A percentile compares a stretch with the other conserved stretches of the same genome.
These are phyloP conservation scores for Kradibia gibbosae DNA, from an alignment of 1,140 invertebrate species.

Conservation along the genomic window DNA sequence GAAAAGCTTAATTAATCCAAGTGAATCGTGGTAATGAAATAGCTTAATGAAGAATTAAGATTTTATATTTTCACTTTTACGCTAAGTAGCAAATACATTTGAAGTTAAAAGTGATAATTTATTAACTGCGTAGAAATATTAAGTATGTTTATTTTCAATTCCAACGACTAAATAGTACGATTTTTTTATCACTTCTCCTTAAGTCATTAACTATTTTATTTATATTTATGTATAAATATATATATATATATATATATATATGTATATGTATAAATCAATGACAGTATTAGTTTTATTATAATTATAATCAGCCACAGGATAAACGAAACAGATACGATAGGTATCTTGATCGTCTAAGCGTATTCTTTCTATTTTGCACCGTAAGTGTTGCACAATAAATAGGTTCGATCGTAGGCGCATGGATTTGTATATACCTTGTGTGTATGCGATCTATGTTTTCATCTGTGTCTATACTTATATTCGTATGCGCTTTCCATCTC, in stretches of 20 bases:
- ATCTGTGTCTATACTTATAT: neutral
- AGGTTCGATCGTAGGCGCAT: neutral
- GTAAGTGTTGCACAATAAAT: constrained; percentile 7
- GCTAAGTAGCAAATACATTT: neutral
- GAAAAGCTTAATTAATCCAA: neutral
- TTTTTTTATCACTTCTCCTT: neutral
- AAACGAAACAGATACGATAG: neutral
- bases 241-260: too few species aligned
- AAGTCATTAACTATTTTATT: too few species aligned
- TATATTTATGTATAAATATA: too few species aligned
- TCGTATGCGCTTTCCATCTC: neutral
- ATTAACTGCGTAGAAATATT: neutral
- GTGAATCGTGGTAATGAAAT: neutral
- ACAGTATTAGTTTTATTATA: too few species aligned
- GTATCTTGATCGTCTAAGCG: neutral
- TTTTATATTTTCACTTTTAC: constrained; percentile 1
- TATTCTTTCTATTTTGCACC: neutral
- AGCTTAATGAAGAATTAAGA: neutral
- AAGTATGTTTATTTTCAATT: neutral
- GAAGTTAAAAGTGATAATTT: neutral
- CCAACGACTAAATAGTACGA: neutral
- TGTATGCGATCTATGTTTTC: neutral
- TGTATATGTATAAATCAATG: too few species aligned
- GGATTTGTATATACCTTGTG: neutral
- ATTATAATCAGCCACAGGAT: too few species aligned